Percentiles rank a stretch among this genome's conserved stretches.
Evolutionary conservation across 2,113 vertebrate species (phyloP).

Genomic region (Paradoxurus hermaphroditus): DNA sequence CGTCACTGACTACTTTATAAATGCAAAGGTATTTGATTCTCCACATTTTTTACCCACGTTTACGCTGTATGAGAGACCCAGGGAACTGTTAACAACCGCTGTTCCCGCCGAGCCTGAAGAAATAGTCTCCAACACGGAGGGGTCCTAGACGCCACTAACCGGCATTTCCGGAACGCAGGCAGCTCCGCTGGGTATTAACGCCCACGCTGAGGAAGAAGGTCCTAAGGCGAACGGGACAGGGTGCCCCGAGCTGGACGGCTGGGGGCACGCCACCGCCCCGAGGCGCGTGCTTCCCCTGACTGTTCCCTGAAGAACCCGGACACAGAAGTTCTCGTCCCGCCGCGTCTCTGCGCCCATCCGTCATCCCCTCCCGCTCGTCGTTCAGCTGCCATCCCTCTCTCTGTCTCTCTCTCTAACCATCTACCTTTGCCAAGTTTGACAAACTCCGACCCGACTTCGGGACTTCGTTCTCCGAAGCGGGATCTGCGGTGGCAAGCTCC

Average conservation of each 20-base stretch:
- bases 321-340: no score
- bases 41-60: background rate
- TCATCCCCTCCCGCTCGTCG: background rate
- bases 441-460: background rate
- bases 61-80: background rate
- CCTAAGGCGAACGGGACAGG: rapidly evolving
- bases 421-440: background rate
- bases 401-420: background rate
- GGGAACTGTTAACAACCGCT: background rate
- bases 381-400: no score
- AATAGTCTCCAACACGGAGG: background rate
- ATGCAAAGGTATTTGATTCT: background rate
- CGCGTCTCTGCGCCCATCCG: background rate
- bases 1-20: background rate
- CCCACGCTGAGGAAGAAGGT: background rate
- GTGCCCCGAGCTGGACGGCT: background rate
- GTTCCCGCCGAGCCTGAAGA: no score
- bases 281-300: rapidly evolving
- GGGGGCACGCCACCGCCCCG: rapidly evolving
- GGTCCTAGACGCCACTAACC: background rate
- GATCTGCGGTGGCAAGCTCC: no score
- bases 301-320: rapidly evolving
- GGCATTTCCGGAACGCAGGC: background rate
- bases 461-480: background rate
- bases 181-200: rapidly evolving